Evolutionary conservation across 2,797 vertebrate genomes (phyloP).

Genomic region (Cynopterus sphinx): DNA sequence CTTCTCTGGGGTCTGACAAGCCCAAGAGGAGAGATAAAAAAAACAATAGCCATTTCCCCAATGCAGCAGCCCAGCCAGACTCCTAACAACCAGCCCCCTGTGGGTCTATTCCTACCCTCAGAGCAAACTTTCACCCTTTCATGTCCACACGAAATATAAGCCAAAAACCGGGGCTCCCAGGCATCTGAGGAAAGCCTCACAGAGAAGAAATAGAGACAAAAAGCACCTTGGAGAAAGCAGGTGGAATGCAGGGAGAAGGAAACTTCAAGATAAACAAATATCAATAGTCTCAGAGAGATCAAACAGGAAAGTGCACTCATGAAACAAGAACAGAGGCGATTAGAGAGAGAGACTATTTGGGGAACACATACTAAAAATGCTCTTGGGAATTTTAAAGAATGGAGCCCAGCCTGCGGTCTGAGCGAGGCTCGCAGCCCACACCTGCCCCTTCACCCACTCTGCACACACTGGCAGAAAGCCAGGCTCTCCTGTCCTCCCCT

Average conservation of each 20-base stretch:
- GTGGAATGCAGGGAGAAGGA: not conserved
- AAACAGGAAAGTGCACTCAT: not conserved
- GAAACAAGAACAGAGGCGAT: not conserved
- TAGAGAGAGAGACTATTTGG: not conserved
- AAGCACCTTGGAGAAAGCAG: not conserved
- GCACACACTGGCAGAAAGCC: too few relatives aligned
- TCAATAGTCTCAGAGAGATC: not conserved
- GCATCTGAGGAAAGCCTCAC: not conserved
- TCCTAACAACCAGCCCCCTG: fast-evolving
- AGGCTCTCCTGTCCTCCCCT: not conserved
- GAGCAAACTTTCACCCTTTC: not conserved
- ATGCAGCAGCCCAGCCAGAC: not conserved
- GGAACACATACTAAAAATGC: not conserved
- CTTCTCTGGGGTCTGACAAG: not conserved
- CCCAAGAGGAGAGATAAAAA: not conserved
- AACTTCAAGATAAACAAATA: not conserved
- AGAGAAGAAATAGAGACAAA: not conserved
- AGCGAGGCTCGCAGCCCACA: not conserved
- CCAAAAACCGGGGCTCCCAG: not conserved
- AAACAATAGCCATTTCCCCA: not conserved
- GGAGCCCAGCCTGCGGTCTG: not conserved
- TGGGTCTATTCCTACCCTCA: not conserved
- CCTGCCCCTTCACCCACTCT: not conserved
- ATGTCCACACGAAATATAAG: not conserved
- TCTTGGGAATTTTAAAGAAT: not conserved